These are phyloP conservation scores for Pipra filicauda DNA, from an alignment of 2,113 vertebrate genomes.

Conservation along the genomic window DNA sequence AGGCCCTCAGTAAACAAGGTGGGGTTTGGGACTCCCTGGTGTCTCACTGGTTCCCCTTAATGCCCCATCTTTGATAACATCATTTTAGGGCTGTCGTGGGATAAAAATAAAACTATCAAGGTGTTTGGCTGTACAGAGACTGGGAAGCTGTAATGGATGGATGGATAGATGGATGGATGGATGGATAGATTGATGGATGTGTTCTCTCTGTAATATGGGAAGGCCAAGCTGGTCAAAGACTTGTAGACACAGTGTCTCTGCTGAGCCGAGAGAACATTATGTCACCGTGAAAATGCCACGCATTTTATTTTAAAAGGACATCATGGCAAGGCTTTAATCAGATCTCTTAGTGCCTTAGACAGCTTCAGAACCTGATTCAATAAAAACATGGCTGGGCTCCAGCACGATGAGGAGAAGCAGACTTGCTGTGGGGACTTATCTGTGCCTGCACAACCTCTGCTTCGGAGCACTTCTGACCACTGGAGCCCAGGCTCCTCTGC, in stretches of 20 bases:
- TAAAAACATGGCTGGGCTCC: conserved; percentile 46
- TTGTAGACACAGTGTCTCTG: background rate
- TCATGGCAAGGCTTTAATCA: conserved; percentile 45
- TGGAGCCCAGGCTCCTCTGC: background rate
- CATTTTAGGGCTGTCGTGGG: background rate
- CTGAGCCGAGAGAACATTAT: background rate
- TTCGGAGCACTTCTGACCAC: background rate
- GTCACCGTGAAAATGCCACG: conserved; percentile 38
- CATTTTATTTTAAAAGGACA: conserved; percentile 52
- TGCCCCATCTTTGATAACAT: background rate
- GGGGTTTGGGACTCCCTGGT: background rate
- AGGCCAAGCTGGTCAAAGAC: background rate
- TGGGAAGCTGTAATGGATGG: background rate
- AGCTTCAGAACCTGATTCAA: conserved; percentile 54
- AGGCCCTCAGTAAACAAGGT: background rate
- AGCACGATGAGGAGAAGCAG: conserved; percentile 37
- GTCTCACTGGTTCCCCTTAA: background rate
- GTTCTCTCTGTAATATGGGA: background rate
- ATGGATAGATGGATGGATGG: background rate
- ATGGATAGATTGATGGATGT: background rate
- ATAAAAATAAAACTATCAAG: background rate
- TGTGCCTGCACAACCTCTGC: background rate
- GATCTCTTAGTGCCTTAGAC: conserved; percentile 53
- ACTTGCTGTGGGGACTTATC: background rate
- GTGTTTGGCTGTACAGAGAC: background rate